Conservation (phyloP, 2,113 vertebrate genomes). For the Dicentrarchus labrax region DNA sequence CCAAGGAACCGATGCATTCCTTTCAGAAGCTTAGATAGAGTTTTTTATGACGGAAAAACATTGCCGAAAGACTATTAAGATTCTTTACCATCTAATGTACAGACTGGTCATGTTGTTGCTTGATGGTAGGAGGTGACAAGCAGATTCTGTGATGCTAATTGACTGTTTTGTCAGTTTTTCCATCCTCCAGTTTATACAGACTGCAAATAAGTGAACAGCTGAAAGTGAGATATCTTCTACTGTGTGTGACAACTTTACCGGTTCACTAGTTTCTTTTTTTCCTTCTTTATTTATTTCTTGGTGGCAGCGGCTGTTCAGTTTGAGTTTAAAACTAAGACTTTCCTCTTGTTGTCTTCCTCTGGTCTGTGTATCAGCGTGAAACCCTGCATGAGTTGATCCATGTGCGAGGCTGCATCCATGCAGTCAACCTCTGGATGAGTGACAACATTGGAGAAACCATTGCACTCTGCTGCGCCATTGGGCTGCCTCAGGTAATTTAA, state of each 20-base stretch:
- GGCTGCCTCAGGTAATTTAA: conserved; percentile 90
- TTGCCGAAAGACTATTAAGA: too few relatives aligned
- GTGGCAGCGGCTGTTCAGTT: neutral
- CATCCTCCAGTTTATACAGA: neutral
- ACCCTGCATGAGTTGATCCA: conserved; percentile 86
- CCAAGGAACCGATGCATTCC: neutral
- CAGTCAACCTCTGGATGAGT: conserved; percentile 91
- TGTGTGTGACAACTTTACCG: neutral
- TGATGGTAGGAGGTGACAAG: neutral
- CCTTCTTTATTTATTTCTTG: neutral
- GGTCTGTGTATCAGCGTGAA: conserved; percentile 83
- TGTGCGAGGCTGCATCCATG: conserved; percentile 93
- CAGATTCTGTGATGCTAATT: neutral
- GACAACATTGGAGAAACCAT: conserved; percentile 90
- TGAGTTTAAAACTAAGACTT: conserved; percentile 30
- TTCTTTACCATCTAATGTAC: too few relatives aligned
- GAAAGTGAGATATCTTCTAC: neutral
- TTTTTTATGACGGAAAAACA: neutral
- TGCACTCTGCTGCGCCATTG: conserved; percentile 87
- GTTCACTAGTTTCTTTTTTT: neutral
- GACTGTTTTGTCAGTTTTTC: neutral
- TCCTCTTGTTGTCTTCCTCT: conserved; percentile 5
- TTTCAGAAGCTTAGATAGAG: neutral
- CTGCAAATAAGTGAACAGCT: neutral
- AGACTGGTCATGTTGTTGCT: neutral